These are phyloP conservation scores for Platalea minor DNA, from an alignment of 2,797 vertebrate species.

Conservation along the genomic window DNA sequence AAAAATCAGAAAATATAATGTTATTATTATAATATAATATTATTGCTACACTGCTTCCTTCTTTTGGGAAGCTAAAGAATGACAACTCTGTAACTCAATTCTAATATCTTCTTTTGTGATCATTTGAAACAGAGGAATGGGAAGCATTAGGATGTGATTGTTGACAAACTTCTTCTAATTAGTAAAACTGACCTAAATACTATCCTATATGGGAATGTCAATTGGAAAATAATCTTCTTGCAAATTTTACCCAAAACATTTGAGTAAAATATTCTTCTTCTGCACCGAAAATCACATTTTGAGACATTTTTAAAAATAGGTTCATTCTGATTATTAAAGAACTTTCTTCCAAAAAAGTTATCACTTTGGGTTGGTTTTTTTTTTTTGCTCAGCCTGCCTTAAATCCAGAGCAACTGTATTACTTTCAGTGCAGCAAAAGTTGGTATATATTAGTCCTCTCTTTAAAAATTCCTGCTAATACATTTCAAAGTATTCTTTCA, in stretches of 20 bases:
- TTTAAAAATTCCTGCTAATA: neutral
- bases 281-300: neutral
- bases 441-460: neutral
- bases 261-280: neutral
- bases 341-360: neutral
- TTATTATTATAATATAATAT: neutral
- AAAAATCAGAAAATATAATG: neutral
- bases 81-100: neutral
- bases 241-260: neutral
- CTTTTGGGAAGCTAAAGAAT: neutral
- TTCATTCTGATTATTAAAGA: neutral
- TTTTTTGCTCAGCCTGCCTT: neutral
- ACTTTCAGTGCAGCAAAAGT: neutral
- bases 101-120: neutral
- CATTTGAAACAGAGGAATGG: neutral
- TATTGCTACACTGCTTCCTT: neutral
- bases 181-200: neutral
- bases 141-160: neutral
- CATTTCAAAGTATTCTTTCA: neutral
- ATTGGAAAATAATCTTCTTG: neutral
- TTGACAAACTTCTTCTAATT: neutral
- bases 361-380: too few relatives aligned
- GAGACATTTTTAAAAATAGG: neutral
- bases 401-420: neutral
- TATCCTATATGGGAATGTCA: neutral